Base-by-base conservation (phyloP, 1,140 invertebrate genomes). In the Micrasema longulum region DNA sequence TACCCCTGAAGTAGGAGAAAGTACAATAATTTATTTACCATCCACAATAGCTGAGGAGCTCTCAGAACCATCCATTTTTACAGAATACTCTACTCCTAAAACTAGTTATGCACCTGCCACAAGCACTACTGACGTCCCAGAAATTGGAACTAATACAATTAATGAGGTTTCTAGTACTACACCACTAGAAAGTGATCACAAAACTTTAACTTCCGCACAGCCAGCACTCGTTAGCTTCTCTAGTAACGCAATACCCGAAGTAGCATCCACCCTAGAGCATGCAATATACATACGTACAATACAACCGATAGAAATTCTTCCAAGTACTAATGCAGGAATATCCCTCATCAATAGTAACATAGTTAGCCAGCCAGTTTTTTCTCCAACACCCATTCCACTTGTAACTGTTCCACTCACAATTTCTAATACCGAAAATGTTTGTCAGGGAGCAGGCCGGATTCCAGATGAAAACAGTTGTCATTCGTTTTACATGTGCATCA, bases 401-500 rank as follows among this genome's bases (percentile, higher is more conserved):
- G n/a, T 53, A 6, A 26, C 23, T 3, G 12, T 53, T 60, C 16
- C 55, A 1, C 36, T 41, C 12, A 10, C 35, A 9, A 18, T 60
- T 41, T 36, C 22, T 1, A 41, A 20, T 10, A n/a, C 31, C 12
- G 18, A 41, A 11, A 38, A 23, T 35, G 16, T 7, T 38, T 60
- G 55, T 38, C 35, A 20, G 22, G 18, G 55, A 23, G 31, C 36
- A 41, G 55, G 55, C 2, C 55, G 38, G 10, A 38, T 20, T 14
- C 22, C 60, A 9, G 60, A 64, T 45, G 41, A 64, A 26, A 47
- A 47, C 26, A 45, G 41, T 45, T 64, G 60, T 31, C 60, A 64
- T 64, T 64, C 60, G 14, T 64, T 22, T 36, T 64, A 45, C 22
- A 47, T 31, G 41, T 64, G 60, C 23, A 12, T 26, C 26, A 47